These are phyloP conservation scores for Stegostoma tigrinum DNA, from an alignment of 2,113 vertebrate species.

Conservation along the genomic window DNA sequence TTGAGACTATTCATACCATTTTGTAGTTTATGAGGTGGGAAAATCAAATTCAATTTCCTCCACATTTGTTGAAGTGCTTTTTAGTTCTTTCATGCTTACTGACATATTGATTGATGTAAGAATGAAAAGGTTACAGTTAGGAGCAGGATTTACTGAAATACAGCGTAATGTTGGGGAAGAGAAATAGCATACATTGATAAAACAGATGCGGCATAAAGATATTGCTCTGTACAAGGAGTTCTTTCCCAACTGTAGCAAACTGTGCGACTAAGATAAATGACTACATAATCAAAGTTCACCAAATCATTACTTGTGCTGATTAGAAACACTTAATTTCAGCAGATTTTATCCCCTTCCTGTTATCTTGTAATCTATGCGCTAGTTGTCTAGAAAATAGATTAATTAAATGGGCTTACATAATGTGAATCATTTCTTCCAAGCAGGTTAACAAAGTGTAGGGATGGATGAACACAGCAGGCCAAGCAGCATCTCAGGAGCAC, in stretches of 20 bases:
- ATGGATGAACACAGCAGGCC: too few species aligned
- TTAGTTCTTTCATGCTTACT: slow-evolving; percentile 45
- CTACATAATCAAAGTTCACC: slow-evolving; percentile 47
- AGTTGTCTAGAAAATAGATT: neutral
- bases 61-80: slow-evolving; percentile 44
- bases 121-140: slow-evolving; percentile 38
- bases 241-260: slow-evolving; percentile 39
- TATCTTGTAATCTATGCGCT: neutral
- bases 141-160: slow-evolving; percentile 9
- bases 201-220: slow-evolving; percentile 27
- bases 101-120: slow-evolving; percentile 44
- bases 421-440: neutral
- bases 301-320: slow-evolving; percentile 44
- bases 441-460: too few species aligned
- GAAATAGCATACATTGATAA: neutral
- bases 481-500: too few species aligned
- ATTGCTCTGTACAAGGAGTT: slow-evolving; percentile 37
- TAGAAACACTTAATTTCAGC: neutral
- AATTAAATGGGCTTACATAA: neutral
- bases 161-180: neutral
- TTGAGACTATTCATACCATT: neutral
- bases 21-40: slow-evolving; percentile 35
- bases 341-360: neutral
- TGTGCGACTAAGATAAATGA: slow-evolving; percentile 45
- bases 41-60: slow-evolving; percentile 47